These are phyloP conservation scores for Aegithalos caudatus DNA, from an alignment of 2,113 vertebrate species.

Conservation along the genomic window DNA sequence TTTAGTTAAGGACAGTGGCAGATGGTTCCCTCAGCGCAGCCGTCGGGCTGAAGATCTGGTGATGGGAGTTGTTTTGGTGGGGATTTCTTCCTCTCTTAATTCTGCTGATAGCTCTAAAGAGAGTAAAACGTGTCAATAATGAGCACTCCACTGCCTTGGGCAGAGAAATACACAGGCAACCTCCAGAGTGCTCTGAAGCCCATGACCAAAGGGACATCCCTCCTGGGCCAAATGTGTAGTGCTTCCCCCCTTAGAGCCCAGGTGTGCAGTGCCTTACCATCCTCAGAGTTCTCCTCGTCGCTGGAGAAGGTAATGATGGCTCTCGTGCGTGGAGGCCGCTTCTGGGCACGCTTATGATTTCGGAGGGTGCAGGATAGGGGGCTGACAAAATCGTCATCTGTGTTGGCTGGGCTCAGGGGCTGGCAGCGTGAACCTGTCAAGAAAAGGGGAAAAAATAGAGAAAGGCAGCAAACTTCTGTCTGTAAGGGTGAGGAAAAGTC, in stretches of 20 bases:
- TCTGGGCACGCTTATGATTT: background rate
- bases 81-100: constrained; percentile 86
- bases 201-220: background rate
- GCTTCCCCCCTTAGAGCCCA: background rate
- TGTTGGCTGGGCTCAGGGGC: constrained; percentile 37
- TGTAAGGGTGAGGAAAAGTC: background rate
- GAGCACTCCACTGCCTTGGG: background rate
- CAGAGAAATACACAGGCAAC: background rate
- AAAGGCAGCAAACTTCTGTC: background rate
- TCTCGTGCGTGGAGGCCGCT: constrained; percentile 61
- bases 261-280: background rate
- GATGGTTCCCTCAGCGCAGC: constrained; percentile 52
- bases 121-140: background rate
- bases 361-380: constrained; percentile 56
- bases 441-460: background rate
- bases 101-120: constrained; percentile 74
- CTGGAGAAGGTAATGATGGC: constrained; percentile 83
- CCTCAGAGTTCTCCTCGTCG: constrained; percentile 77
- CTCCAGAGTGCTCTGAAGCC: background rate
- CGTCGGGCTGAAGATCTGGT: constrained; percentile 76
- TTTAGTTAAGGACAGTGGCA: background rate
- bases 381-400: constrained; percentile 73
- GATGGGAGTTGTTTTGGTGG: constrained; percentile 91
- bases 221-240: background rate
- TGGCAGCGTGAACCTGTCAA: background rate